Base-by-base conservation (phyloP, 2,797 vertebrate species). In the Taeniopygia guttata region DNA sequence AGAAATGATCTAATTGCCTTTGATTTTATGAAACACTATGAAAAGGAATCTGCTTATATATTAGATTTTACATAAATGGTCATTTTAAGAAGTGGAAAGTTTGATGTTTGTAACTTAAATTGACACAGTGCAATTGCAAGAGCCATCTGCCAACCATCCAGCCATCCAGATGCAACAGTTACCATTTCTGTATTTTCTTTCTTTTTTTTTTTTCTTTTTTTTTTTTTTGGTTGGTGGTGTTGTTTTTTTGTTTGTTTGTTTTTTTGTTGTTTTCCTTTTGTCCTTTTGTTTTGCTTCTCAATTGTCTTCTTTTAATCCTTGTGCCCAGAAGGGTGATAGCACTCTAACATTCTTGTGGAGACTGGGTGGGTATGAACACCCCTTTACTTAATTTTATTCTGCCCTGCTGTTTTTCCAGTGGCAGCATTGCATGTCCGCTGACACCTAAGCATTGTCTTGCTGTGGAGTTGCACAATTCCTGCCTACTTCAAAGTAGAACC, bases 1-100 rank as follows among this genome's bases (percentile, higher is more conserved):
- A 94, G 83, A 94, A 96, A 59, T 95, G 77, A 97, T 94, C 89
- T 81, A 84, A 96, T 97, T 40, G 67, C 83, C 87, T 90, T 86
- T 95, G 85, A 96, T 93, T 78, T 88, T 92, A 89, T 95, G 94
- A 95, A 93, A 90, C 32, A 34, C 83, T 90, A 23, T 94, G 92
- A 95, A 95, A 90, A 49, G 17, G 62, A 87, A 77, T 95, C 82
- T 91, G 74, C 81, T 95, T 95, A 87, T 91, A 60, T 73, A 88
- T 83, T 45, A 74, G 73, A 76, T 87, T 96, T 95, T 92, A 89
- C 72, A 80, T 73, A 40, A 84, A 82, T 73, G 89, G 90, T 82
- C 76, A 77, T 87, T 95, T 94, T 58, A 36, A 80, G 69, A 95
- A 90, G 40, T 54, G 89, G 94, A 95, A 92, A 77, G 73, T 93